phyloP scores from a whole-genome alignment of 2,888 invertebrate genomes.

The Dasysyrphus tricinctus region DNA sequence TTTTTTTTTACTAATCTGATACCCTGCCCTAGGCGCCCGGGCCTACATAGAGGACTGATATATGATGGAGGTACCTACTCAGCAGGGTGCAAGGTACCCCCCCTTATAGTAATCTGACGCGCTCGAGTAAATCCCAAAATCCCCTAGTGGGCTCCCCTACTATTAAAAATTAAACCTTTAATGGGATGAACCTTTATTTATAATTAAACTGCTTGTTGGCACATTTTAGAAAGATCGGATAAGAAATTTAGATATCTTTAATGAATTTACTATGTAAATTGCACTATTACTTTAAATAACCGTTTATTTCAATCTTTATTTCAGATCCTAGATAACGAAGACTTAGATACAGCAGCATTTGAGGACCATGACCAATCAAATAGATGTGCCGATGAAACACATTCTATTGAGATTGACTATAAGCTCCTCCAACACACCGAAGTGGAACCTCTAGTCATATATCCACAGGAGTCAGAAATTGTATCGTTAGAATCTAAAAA shows the following conservation, averaged over 20 bases:
- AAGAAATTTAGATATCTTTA: background rate
- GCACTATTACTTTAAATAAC: background rate
- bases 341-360: background rate
- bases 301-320: background rate
- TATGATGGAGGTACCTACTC: no score
- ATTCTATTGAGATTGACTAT: background rate
- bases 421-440: background rate
- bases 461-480: background rate
- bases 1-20: no score
- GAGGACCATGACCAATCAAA: background rate
- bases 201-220: no score
- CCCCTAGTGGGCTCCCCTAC: no score
- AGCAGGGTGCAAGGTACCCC: no score
- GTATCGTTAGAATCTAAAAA: background rate
- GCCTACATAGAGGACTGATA: no score
- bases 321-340: constrained; percentile 20
- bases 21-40: no score
- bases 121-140: no score
- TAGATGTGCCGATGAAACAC: background rate
- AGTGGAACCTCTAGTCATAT: background rate
- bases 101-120: no score
- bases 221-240: no score
- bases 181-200: no score
- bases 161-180: no score
- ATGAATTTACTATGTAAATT: background rate